Base-by-base conservation (phyloP, 1,140 invertebrate species). In the Lineus longissimus region DNA sequence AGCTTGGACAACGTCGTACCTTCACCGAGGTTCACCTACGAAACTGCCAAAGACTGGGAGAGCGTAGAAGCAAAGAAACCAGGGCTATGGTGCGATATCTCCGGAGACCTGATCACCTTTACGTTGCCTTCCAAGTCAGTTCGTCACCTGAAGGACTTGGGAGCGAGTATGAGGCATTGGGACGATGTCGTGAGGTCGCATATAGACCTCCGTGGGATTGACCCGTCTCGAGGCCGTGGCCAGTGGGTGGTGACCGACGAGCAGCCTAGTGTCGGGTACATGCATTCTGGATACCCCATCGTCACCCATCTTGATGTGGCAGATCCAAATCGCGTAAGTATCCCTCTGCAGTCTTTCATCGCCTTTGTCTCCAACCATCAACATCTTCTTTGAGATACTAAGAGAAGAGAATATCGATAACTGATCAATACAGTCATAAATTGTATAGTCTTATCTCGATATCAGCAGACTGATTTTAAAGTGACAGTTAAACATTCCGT, bases 211-310 rank as follows among this genome's bases (percentile, higher is more conserved):
- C 58, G 67, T 36, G 66, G 66, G 13, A 69, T 61, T 33, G 56
- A 69, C 51, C 31, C 59, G 15, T 55, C 33, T 17, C 25, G 55
- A 22, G 36, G 55, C 2, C 62, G 57, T 33, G 54, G 65, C 27
- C 56, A 64, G 61, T 69, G 71, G 63, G 55, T 73, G 9, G 69
- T 73, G 17, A 40, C 63, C 23, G 71, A 73, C 43, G 61, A 59
- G 19, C 71, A 73, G 55, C 69, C 69, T 27, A 51, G 59, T 11
- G 43, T 41, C 22, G 70, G 69, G 13, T 67, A 71, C 43, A 73
- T 73, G 69, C 69, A 69, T 59, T 59, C 63, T 13, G 71, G 71
- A 6, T 73, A 69, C 61, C 71, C 71, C 9, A 71, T 73, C 29
- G 69, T 71, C 1, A 69, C 69, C 4, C 64, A 67, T 55, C 36